These are phyloP conservation scores for Chaetodon auriga DNA, from an alignment of 2,113 vertebrate species.

Conservation along the genomic window DNA sequence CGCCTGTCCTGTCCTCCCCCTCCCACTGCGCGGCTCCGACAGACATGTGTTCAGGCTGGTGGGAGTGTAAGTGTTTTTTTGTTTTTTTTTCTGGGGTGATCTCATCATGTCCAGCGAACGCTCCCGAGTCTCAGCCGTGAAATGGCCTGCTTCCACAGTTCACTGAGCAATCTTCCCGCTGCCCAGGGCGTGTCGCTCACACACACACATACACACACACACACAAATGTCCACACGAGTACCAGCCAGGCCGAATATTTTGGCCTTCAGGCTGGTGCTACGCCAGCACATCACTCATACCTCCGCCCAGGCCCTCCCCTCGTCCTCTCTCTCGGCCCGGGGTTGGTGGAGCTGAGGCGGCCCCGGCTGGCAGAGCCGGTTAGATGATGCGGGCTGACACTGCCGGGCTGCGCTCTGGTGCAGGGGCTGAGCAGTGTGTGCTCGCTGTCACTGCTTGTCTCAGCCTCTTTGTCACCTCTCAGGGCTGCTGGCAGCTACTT, in stretches of 20 bases:
- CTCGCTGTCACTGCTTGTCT: conserved; percentile 70
- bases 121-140: conserved; percentile 61
- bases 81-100: conserved; percentile 60
- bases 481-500: conserved; percentile 63
- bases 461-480: conserved; percentile 69
- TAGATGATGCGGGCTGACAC: conserved; percentile 65
- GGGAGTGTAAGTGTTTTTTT: conserved; percentile 53
- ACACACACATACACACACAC: neutral
- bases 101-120: conserved; percentile 65
- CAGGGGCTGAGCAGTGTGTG: conserved; percentile 50
- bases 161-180: conserved; percentile 57
- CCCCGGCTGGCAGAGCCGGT: conserved; percentile 35
- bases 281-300: conserved; percentile 52
- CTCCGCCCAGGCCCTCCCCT: conserved; percentile 1
- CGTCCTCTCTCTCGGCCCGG: neutral
- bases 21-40: conserved; percentile 24
- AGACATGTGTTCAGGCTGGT: conserved; percentile 64
- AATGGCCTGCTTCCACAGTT: conserved; percentile 72
- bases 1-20: conserved; percentile 30
- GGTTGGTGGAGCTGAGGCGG: conserved; percentile 42
- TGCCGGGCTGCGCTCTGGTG: conserved; percentile 44
- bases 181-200: conserved; percentile 14
- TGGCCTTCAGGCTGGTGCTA: conserved; percentile 32
- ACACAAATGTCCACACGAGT: conserved; percentile 24
- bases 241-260: conserved; percentile 34